Conservation (phyloP, 2,113 vertebrate genomes). For the Penelope pileata region DNA sequence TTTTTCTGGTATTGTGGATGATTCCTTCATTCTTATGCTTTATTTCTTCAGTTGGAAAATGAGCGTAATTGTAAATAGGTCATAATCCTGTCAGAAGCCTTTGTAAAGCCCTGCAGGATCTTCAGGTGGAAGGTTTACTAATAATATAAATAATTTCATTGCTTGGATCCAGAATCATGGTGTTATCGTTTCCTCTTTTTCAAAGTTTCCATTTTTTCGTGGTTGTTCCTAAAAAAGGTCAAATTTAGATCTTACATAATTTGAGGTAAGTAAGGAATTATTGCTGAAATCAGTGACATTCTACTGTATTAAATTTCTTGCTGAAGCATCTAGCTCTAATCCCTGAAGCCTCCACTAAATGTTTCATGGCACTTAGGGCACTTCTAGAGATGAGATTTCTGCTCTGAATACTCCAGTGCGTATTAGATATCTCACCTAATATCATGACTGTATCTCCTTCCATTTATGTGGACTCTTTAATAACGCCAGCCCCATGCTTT, state of each 20-base stretch:
- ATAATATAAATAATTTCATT: not conserved
- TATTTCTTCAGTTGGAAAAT: not conserved
- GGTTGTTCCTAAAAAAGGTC: not conserved
- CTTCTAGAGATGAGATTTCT: not conserved
- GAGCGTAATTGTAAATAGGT: not conserved
- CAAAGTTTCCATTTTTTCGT: not conserved
- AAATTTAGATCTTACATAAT: not conserved
- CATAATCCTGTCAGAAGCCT: not conserved
- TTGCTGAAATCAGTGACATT: not conserved
- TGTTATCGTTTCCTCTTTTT: not conserved
- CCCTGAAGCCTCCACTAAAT: not conserved
- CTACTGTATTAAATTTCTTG: not conserved
- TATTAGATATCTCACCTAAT: not conserved
- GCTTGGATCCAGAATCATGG: not conserved
- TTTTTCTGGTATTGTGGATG: not conserved
- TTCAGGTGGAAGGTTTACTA: not conserved
- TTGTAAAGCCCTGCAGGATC: not conserved
- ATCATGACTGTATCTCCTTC: not conserved
- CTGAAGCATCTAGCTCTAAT: not conserved
- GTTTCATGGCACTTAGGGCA: not conserved
- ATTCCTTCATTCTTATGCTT: not conserved
- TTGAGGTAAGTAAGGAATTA: not conserved
- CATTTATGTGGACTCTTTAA: not conserved
- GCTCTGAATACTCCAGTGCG: not conserved
- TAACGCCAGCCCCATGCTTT: not conserved